A percentile compares a stretch with the other conserved stretches of the same genome.
Conservation (phyloP, 2,797 vertebrate genomes). For the Micrastur ruficollis region DNA sequence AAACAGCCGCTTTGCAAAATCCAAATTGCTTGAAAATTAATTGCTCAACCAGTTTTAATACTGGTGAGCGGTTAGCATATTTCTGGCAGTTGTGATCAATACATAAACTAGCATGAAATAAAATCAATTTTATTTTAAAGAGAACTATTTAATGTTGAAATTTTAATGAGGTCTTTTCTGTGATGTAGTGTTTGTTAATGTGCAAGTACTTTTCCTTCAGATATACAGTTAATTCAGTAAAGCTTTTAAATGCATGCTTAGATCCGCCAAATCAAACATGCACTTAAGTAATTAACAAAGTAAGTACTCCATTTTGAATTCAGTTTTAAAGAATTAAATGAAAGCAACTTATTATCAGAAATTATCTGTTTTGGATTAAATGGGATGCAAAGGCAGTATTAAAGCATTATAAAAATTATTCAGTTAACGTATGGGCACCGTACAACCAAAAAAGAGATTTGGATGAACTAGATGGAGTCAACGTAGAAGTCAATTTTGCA, state of each 20-base stretch:
- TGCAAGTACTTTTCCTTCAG: conserved; percentile 5
- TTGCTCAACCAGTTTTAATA: not conserved
- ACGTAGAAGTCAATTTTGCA: not conserved
- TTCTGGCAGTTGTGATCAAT: not conserved
- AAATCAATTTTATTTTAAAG: conserved; percentile 58
- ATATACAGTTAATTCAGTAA: not conserved
- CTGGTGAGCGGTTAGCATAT: not conserved
- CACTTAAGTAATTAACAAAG: conserved; percentile 23
- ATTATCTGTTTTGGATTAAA: not conserved
- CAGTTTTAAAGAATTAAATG: not conserved
- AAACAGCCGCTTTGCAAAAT: conserved; percentile 2
- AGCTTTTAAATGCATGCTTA: not conserved
- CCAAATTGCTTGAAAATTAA: not conserved
- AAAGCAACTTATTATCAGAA: not conserved
- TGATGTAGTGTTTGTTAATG: conserved; percentile 30
- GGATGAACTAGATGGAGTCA: not conserved
- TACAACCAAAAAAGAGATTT: not conserved
- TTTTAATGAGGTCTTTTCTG: conserved; percentile 44
- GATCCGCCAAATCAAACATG: conserved; percentile 27
- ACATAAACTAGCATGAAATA: conserved; percentile 21
- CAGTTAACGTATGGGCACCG: not conserved
- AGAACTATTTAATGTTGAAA: conserved; percentile 45
- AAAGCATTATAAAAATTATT: not conserved
- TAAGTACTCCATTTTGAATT: not conserved
- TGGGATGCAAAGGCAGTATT: not conserved